These are phyloP conservation scores for Anas platyrhynchos DNA, from an alignment of 2,113 vertebrate genomes.

Conservation along the genomic window DNA sequence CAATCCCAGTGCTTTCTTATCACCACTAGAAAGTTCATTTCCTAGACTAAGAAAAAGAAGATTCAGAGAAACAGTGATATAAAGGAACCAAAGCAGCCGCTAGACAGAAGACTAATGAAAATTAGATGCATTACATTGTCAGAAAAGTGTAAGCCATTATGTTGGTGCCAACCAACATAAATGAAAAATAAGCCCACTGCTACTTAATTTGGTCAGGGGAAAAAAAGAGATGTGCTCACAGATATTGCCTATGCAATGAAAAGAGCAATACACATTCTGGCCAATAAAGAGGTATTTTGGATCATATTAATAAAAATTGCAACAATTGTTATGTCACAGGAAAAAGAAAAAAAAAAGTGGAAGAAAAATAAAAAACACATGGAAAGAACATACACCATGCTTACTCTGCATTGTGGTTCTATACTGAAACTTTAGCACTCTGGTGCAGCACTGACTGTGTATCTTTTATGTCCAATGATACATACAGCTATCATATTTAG, in stretches of 20 bases:
- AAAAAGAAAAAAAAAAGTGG: neutral
- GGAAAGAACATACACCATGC: fast-evolving
- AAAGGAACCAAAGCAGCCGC: neutral
- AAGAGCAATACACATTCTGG: neutral
- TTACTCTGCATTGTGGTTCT: neutral
- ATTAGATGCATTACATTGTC: neutral
- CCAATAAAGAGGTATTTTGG: neutral
- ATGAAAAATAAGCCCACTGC: neutral
- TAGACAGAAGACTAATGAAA: neutral
- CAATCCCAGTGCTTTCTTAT: neutral
- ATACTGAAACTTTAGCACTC: neutral
- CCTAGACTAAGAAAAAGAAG: neutral
- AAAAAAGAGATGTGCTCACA: neutral
- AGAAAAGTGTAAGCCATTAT: neutral
- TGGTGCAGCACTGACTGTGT: neutral
- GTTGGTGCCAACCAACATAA: neutral
- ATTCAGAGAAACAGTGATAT: neutral
- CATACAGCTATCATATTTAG: neutral
- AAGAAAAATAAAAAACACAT: neutral
- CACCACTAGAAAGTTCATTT: neutral
- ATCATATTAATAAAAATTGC: neutral
- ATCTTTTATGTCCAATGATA: neutral
- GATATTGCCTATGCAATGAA: neutral
- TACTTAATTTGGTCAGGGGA: neutral
- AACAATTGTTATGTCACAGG: neutral